Base-by-base conservation (phyloP, 2,797 vertebrate genomes). In the Numenius phaeopus region DNA sequence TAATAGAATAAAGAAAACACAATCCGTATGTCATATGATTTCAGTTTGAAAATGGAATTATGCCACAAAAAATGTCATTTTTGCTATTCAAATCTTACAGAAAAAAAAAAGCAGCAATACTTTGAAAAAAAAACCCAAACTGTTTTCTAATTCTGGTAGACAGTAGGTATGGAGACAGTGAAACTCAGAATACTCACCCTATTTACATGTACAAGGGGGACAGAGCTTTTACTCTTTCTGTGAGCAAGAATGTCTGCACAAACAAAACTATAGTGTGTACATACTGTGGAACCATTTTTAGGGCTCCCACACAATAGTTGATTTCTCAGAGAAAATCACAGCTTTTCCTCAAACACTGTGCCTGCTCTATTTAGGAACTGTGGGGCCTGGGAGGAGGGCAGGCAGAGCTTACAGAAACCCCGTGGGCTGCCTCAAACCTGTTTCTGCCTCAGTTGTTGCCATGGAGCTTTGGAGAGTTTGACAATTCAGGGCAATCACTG, bases 391-490 rank as follows among this genome's bases (percentile, higher is more conserved):
- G 86, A 94, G 37, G 54, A 94, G 79, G 81, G 84, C 87, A 95
- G 55, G 61, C 87, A 91, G 52, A 73, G 40, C 81, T 87, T 87
- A 44, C 23, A 87, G 62, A 87, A 97, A 84, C 75, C 59, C 73
- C 0, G 50, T 93, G 79, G 87, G 92, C 90, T 96, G 90, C n/a
- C 47, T 94, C 55, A 93, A 83, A 94, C 44, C 52, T 77, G 71
- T 80, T 96, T 91, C 85, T 96, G 83, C 90, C 70, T 90, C 73
- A 54, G 37, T 80, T 83, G 93, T 96, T 97, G 90, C 96, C 85
- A 96, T 93, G 86, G 92, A 92, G 86, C 83, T 92, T 83, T 61
- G 70, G 70, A 90, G 80, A 86, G 70, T 93, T 76, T 92, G 90
- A 81, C 82, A 93, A 40, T 77, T 88, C 69, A 90, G 57, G 85